Conservation (phyloP, 37 sponge, comb jelly and placozoan genomes). For the Theonella swinhoei region DNA sequence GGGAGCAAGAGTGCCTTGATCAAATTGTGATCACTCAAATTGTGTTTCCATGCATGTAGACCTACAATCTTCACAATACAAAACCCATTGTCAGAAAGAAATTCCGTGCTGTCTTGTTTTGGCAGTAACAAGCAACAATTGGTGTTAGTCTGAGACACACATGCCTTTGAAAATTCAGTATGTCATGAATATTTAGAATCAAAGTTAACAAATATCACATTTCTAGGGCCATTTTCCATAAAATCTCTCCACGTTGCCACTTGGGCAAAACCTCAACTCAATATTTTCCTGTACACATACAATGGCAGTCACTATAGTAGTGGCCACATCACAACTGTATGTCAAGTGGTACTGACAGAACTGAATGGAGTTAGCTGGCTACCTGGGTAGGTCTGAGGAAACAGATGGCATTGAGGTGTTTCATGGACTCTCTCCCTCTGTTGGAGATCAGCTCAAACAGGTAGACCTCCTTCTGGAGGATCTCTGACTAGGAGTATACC, state of each 20-base stretch:
- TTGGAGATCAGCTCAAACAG: constrained; percentile 88
- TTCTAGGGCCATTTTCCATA: background rate
- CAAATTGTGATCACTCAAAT: background rate
- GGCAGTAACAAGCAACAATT: background rate
- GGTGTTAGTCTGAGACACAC: too few relatives aligned
- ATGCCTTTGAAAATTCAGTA: too few relatives aligned
- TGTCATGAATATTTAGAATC: too few relatives aligned
- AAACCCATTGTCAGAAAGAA: background rate
- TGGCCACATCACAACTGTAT: too few relatives aligned
- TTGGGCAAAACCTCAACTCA: background rate
- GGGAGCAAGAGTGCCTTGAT: background rate
- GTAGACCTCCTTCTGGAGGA: constrained; percentile 96
- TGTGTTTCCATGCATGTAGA: background rate
- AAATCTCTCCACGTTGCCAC: background rate
- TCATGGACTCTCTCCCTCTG: constrained; percentile 83
- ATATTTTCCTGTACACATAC: too few relatives aligned
- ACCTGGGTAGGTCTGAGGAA: too few relatives aligned
- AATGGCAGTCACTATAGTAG: too few relatives aligned
- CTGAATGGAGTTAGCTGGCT: too few relatives aligned
- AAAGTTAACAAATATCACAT: background rate
- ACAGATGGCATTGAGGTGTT: too few relatives aligned
- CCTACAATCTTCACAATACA: background rate
- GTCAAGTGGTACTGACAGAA: too few relatives aligned
- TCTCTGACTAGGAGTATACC: constrained; percentile 94
- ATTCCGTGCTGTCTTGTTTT: background rate